phyloP scores from a whole-genome alignment of 2,888 invertebrate genomes.

The Caenorhabditis parvicauda region DNA sequence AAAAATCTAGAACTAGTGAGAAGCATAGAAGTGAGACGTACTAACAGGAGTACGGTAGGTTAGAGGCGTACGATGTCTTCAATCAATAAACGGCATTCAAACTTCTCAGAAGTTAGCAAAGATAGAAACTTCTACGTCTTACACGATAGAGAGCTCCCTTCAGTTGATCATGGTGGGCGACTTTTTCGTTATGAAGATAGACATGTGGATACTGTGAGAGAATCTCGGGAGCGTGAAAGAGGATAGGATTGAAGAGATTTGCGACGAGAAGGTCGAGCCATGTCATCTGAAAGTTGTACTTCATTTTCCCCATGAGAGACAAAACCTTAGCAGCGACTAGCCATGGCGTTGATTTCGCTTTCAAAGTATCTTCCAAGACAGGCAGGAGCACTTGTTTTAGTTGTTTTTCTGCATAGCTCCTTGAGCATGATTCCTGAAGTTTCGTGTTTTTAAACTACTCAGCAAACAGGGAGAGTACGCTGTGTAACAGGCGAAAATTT shows the following conservation, averaged over 20 bases:
- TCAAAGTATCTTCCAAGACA: slow-evolving; percentile 17
- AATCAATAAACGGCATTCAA: no score
- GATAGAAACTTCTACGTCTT: no score
- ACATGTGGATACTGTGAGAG: slow-evolving; percentile 28
- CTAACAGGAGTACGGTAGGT: no score
- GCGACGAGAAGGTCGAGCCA: slow-evolving; percentile 42
- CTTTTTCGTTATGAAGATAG: slow-evolving; percentile 36
- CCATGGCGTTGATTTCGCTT: slow-evolving; percentile 25
- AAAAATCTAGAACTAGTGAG: no score
- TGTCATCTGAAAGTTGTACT: slow-evolving; percentile 38
- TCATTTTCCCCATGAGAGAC: no score
- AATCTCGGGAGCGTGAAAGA: slow-evolving; percentile 38
- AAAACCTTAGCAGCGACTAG: no score
- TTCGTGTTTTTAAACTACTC: background rate
- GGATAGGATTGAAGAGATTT: slow-evolving; percentile 38
- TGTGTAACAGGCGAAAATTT: no score
- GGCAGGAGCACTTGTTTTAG: no score
- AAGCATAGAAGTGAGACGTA: no score
- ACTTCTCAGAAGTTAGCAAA: no score
- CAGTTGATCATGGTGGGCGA: slow-evolving; percentile 28
- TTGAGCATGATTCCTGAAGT: slow-evolving; percentile 31
- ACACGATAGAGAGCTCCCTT: slow-evolving; percentile 38
- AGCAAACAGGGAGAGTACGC: no score
- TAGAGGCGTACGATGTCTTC: no score
- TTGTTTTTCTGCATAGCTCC: background rate